Base-by-base conservation (phyloP, 2,888 invertebrate species). In the Panopea generosa region DNA sequence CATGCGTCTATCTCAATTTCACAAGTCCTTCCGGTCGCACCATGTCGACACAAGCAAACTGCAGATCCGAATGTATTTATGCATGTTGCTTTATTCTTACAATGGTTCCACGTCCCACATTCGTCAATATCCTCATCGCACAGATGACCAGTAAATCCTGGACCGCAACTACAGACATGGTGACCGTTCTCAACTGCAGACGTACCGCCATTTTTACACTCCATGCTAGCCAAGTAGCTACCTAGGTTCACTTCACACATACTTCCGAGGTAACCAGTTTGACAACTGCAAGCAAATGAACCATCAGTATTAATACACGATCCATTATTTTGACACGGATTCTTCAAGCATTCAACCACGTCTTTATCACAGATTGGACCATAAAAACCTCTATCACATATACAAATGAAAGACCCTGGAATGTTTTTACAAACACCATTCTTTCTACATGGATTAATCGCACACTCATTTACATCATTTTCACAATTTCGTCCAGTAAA, bases 1-100 rank as follows among this genome's bases (percentile, higher is more conserved):
- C 76, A 76, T 61, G 69, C 76, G 29, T 76, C 56, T 3, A 61
- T 38, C 33, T 76, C 76, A 33, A 27, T 18, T 7, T 59, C 27
- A 53, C 76, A 76, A 14, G 43, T n/a, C 7, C 24, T 38, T n/a
- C 75, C 75, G 2, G 40, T 24, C 14, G 20, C 63, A 2, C 69
- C 69, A 4, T 18, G 33, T 11, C 22, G 2, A 33, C 75, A 75
- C 1, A 22, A 18, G 60, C 75, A 75, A 22, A 4, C 20, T 29
- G 47, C 69, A 27, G 60, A 65, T 26, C 75, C 69, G 20, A 18
- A 26, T 0, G 45, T 50, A 63, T 74, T 74, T 52, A 40, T 22
- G 53, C 75, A 75, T n/a, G 63, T 47, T 27, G 49, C 33, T 33
- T 11, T 33, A 11, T 33, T 33, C 11, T 33, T 4, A 33, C 45